These are phyloP conservation scores for Eulithis prunata DNA, from an alignment of 2,888 invertebrate genomes.

Conservation along the genomic window DNA sequence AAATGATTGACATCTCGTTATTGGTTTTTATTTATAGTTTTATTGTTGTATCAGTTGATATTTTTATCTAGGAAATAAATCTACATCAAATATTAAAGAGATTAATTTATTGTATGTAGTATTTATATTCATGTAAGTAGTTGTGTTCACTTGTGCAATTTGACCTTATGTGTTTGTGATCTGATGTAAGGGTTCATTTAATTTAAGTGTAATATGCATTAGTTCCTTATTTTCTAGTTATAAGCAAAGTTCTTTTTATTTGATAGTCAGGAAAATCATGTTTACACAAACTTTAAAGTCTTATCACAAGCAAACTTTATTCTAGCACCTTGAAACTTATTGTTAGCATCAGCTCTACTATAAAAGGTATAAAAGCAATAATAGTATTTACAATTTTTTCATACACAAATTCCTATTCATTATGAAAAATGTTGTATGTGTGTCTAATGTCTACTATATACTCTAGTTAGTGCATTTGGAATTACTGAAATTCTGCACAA, in stretches of 20 bases:
- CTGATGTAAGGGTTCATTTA: conserved; percentile 78
- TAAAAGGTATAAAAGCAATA: conserved; percentile 59
- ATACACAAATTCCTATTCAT: conserved; percentile 58
- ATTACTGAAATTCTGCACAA: conserved; percentile 58
- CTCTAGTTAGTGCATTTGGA: conserved; percentile 33
- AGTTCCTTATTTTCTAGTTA: conserved; percentile 81
- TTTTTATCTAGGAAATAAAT: conserved; percentile 72
- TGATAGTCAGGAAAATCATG: conserved; percentile 53
- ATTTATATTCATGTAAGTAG: conserved; percentile 68
- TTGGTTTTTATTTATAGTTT: conserved; percentile 70
- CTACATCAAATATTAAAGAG: conserved; percentile 72
- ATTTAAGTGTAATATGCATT: conserved; percentile 77
- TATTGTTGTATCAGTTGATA: conserved; percentile 80
- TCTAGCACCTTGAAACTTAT: conserved; percentile 60
- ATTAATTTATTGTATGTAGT: conserved; percentile 80
- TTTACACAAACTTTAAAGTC: conserved; percentile 49
- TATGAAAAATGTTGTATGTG: conserved; percentile 42
- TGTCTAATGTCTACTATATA: conserved; percentile 29
- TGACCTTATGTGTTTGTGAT: conserved; percentile 79
- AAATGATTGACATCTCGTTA: conserved; percentile 75
- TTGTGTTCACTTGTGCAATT: conserved; percentile 78
- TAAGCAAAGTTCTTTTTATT: conserved; percentile 66
- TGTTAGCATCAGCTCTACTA: conserved; percentile 73
- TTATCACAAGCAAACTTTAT: conserved; percentile 47
- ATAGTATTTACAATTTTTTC: conserved; percentile 47